Evolutionary conservation across 2,888 invertebrate species (phyloP).

Genomic region (Orchesellides sinensis): DNA sequence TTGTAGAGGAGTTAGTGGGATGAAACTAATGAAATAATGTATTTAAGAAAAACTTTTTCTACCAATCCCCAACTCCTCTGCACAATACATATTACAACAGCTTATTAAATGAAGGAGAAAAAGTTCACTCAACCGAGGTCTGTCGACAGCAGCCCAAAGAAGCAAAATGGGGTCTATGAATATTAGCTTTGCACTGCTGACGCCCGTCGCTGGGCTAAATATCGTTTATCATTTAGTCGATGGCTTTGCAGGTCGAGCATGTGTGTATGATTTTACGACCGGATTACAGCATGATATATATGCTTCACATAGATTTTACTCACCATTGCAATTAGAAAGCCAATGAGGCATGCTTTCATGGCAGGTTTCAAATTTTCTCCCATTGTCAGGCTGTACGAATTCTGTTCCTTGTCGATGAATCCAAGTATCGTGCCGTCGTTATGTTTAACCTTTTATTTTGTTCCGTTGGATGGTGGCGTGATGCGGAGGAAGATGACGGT

Average conservation of each 20-base stretch:
- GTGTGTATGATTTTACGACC: too few species aligned
- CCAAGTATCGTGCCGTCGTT: conserved; percentile 68
- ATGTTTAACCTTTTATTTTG: conserved; percentile 63
- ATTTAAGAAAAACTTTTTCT: conserved; percentile 64
- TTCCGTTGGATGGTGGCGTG: neutral
- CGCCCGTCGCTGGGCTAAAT: too few species aligned
- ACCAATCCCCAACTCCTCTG: conserved; percentile 55
- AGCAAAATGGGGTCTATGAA: neutral
- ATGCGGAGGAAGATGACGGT: neutral
- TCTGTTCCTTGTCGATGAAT: conserved; percentile 69
- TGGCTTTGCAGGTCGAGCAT: too few species aligned
- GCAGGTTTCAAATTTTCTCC: conserved; percentile 67
- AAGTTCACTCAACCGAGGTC: conserved; percentile 46
- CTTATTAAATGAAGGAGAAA: conserved; percentile 66
- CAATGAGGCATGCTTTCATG: conserved; percentile 70
- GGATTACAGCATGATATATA: neutral
- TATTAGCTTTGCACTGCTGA: too few species aligned
- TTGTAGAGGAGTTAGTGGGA: conserved; percentile 50
- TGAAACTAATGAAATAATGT: conserved; percentile 67
- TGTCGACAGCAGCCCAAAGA: neutral
- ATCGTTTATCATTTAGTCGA: too few species aligned
- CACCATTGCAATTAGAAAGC: conserved; percentile 71
- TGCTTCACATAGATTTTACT: conserved; percentile 35
- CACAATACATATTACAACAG: conserved; percentile 56
- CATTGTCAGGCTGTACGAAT: conserved; percentile 68